phyloP scores from a whole-genome alignment of 2,888 invertebrate species.

The Morpho deidamia region DNA sequence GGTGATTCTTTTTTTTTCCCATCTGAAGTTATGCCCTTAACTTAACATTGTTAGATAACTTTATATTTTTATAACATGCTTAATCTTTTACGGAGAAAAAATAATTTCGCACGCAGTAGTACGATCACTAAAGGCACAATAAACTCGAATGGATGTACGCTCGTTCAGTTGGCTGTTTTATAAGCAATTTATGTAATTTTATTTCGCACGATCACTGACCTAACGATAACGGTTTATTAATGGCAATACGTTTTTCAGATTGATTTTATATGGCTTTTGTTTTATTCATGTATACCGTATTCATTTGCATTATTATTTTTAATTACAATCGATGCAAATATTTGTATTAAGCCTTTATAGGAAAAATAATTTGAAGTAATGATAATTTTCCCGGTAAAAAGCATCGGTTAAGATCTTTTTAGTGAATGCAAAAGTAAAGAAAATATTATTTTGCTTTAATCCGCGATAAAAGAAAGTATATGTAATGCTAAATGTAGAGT shows the following conservation, averaged over 20 bases:
- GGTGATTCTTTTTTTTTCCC: too few relatives aligned
- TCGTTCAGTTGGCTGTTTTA: slow-evolving; percentile 23
- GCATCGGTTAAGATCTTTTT: too few relatives aligned
- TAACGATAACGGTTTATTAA: slow-evolving; percentile 13
- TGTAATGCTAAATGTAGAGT: too few relatives aligned
- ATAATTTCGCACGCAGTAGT: background rate
- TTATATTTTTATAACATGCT: background rate
- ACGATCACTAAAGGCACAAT: slow-evolving; percentile 26
- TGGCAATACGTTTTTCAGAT: slow-evolving; percentile 12
- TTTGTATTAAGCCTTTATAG: too few relatives aligned
- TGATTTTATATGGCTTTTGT: slow-evolving; percentile 9
- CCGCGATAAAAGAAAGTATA: too few relatives aligned
- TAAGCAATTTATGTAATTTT: slow-evolving; percentile 32
- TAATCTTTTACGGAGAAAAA: background rate
- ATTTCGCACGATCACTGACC: slow-evolving; percentile 26
- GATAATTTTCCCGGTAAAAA: too few relatives aligned
- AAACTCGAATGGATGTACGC: slow-evolving; percentile 28
- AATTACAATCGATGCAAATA: too few relatives aligned
- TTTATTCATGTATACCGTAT: slow-evolving; percentile 2
- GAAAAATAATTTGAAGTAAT: too few relatives aligned
- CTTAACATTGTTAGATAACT: background rate
- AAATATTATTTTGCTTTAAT: too few relatives aligned
- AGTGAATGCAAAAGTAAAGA: too few relatives aligned
- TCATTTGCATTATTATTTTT: background rate
- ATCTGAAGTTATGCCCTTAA: too few relatives aligned